Conservation (phyloP, 2,113 vertebrate genomes). For the Riparia riparia region DNA sequence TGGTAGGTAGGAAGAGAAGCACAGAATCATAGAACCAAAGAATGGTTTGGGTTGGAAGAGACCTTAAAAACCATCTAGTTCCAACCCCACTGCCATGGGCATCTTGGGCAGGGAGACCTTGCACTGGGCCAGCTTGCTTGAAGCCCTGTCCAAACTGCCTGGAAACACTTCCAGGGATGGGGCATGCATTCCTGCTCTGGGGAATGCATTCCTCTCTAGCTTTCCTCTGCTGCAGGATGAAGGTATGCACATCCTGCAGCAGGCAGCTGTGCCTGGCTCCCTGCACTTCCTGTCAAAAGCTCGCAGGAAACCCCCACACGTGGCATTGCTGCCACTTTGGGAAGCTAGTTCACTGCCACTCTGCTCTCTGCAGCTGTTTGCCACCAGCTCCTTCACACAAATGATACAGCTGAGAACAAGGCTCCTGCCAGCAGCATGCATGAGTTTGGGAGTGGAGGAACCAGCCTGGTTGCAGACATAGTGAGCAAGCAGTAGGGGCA, state of each 20-base stretch:
- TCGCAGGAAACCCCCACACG: rapidly evolving
- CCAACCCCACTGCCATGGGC: rapidly evolving
- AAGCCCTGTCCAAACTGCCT: neutral
- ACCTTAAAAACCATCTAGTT: neutral
- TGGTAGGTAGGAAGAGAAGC: neutral
- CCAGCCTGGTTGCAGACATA: neutral
- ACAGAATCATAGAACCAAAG: neutral
- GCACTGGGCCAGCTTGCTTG: neutral
- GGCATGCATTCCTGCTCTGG: neutral
- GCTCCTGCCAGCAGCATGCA: rapidly evolving
- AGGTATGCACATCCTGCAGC: neutral
- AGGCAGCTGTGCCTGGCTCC: neutral
- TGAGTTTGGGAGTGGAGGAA: rapidly evolving
- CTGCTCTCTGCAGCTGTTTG: neutral
- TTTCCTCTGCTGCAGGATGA: neutral
- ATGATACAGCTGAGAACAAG: rapidly evolving
- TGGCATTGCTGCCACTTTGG: no score
- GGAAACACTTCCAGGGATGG: neutral
- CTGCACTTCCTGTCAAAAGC: neutral
- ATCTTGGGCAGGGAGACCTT: neutral
- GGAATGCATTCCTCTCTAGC: neutral
- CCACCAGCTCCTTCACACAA: neutral
- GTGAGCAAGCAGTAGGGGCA: neutral
- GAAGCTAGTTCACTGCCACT: neutral
- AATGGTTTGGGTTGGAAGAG: neutral